Evolutionary conservation across 2,888 invertebrate genomes (phyloP).

Genomic region (Eurytoma adleriae): DNA sequence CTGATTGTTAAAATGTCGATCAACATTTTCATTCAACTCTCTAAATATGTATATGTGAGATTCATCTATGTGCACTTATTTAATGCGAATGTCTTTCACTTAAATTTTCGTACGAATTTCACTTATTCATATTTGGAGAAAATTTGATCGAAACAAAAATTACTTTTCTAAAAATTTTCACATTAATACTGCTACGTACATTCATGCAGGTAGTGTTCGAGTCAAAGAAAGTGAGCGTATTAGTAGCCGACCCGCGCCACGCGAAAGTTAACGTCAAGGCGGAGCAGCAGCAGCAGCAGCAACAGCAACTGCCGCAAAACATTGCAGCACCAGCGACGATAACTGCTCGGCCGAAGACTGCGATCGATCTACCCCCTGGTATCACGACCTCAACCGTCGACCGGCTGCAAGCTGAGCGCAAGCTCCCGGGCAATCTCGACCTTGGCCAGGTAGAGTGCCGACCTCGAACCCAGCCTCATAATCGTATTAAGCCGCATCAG

Average conservation of each 20-base stretch:
- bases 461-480: slow-evolving; percentile 66
- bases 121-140: too few relatives aligned
- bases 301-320: not conserved
- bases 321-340: too few relatives aligned
- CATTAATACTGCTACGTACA: not conserved
- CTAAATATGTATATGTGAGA: too few relatives aligned
- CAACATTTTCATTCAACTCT: not conserved
- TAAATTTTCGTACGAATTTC: too few relatives aligned
- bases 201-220: slow-evolving; percentile 81
- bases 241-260: slow-evolving; percentile 82
- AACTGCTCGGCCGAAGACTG: slow-evolving; percentile 26
- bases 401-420: slow-evolving; percentile 62
- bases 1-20: not conserved
- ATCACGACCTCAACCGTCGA: slow-evolving; percentile 64
- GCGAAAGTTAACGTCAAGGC: slow-evolving; percentile 81
- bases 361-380: slow-evolving; percentile 62
- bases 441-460: slow-evolving; percentile 25
- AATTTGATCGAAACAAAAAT: too few relatives aligned
- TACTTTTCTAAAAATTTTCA: too few relatives aligned
- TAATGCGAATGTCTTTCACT: too few relatives aligned
- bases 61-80: too few relatives aligned
- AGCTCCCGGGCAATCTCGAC: not conserved
- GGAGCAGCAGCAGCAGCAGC: slow-evolving; percentile 56
- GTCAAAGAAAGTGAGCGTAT: slow-evolving; percentile 82
- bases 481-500: slow-evolving; percentile 16